Evolutionary conservation across 1,140 invertebrate genomes (phyloP).

Genomic region (Cephus cinctus): DNA sequence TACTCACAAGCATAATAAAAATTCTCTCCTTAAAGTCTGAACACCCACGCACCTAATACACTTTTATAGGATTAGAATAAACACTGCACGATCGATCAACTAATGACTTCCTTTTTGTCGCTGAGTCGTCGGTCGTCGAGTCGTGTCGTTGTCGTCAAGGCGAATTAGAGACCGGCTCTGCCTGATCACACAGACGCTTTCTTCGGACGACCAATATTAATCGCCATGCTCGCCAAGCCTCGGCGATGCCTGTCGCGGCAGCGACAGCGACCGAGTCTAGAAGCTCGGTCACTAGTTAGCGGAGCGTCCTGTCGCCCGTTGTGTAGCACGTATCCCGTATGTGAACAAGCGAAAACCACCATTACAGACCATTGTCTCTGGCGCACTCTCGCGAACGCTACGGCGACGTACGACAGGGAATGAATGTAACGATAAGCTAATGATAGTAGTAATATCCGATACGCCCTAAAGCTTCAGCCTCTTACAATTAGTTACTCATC

Average conservation of each 20-base stretch:
- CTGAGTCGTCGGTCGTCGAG: conserved; percentile 12
- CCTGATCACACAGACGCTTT: conserved; percentile 5
- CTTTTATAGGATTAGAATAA: not conserved
- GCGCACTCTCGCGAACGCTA: conserved; percentile 4
- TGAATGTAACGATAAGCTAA: too few species aligned
- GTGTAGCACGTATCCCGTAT: conserved; percentile 18
- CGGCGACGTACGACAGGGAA: conserved; percentile 1
- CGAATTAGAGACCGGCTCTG: too few species aligned
- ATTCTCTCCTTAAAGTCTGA: too few species aligned
- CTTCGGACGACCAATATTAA: not conserved
- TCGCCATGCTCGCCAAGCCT: conserved; percentile 10
- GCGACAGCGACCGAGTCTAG: conserved; percentile 17
- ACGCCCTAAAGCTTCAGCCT: too few species aligned
- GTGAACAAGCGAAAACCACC: conserved; percentile 22
- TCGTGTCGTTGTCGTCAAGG: too few species aligned
- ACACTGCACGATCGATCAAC: conserved; percentile 15
- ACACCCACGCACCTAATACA: conserved; percentile 7
- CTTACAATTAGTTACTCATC: too few species aligned
- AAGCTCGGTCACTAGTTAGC: conserved; percentile 9
- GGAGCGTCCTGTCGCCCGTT: conserved; percentile 23
- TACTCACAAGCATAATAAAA: too few species aligned
- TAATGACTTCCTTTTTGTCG: conserved; percentile 22
- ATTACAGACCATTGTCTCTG: conserved; percentile 24
- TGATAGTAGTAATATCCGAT: too few species aligned
- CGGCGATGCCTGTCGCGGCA: too few species aligned